These are phyloP conservation scores for Uloborus plumipes DNA, from an alignment of 2,888 invertebrate genomes.

Conservation along the genomic window DNA sequence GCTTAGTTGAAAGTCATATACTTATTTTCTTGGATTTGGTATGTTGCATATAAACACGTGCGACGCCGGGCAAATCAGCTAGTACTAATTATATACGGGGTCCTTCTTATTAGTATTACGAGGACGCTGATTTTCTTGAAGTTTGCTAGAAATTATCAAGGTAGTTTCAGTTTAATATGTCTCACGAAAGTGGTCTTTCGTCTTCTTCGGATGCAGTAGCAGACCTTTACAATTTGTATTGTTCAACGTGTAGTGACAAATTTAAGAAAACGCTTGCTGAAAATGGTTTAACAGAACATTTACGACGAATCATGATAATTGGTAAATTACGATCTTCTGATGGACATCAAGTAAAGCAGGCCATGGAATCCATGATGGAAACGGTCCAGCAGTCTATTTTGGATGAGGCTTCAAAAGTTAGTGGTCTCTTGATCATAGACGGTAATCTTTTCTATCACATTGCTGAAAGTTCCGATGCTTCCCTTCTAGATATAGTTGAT, in stretches of 20 bases:
- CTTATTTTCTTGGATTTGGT: no score
- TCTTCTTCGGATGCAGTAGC: no score
- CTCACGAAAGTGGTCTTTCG: no score
- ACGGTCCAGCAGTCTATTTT: constrained; percentile 10
- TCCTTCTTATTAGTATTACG: no score
- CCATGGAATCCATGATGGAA: neutral
- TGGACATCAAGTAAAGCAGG: neutral
- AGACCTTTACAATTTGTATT: constrained; percentile 5
- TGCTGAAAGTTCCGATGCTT: constrained; percentile 29
- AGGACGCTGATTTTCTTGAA: no score
- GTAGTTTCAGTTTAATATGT: no score
- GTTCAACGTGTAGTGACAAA: constrained; percentile 33
- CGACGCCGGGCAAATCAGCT: no score
- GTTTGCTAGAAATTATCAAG: no score
- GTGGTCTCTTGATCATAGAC: constrained; percentile 31
- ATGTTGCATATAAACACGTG: no score
- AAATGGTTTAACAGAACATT: constrained; percentile 12
- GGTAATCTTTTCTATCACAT: constrained; percentile 40
- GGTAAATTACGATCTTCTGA: constrained; percentile 18
- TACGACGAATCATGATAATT: constrained; percentile 25
- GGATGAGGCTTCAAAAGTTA: constrained; percentile 8
- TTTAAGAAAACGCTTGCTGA: constrained; percentile 16
- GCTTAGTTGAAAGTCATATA: no score
- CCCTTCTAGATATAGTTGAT: constrained; percentile 5
- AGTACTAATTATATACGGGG: no score